Base-by-base conservation (phyloP, 1,140 invertebrate genomes). In the Camponotus vicinus region DNA sequence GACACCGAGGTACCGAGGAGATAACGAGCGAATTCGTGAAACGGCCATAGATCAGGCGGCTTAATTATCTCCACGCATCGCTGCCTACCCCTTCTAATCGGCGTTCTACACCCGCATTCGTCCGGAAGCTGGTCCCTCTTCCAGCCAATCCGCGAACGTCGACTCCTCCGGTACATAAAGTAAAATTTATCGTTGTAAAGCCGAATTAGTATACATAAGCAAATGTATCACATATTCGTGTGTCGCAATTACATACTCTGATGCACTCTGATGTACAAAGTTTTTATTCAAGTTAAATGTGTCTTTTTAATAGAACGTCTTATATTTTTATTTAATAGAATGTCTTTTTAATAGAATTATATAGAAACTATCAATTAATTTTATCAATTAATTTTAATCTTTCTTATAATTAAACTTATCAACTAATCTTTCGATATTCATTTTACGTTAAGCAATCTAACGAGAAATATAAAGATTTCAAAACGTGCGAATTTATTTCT, bases 1-100 rank as follows among this genome's bases (percentile, higher is more conserved):
- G 91, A 89, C 70, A 83, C 73, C 85, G 90, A 88, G 88, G 85
- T 90, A 92, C 92, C 91, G 93, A 93, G 94, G 94, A 95, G 95
- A 95, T 95, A 95, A 95, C 95, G 95, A 95, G 95, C 94, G 93
- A 95, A 95, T 94, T 95, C 94, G 95, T 94, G 94, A 95, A 95
- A 94, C 89, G 94, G 87, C 93, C 92, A 95, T 95, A 95, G 92
- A 95, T 95, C 95, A 95, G 90, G 87, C 91, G 92, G 94, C 94
- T 95, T 95, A 95, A 95, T 95, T 95, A 95, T 95, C 94, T 94
- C 92, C 91, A 93, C 93, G 93, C 94, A 95, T 94, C 93, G 92
- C 92, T 90, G 89, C 91, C 92, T 92, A 92, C 92, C 93, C 92
- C 87, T 91, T 89, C 87, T 90, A 87, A 89, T 91, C 88, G 86